These are phyloP conservation scores for Drosophila lutescens DNA, from an alignment of 2,888 invertebrate genomes.

Conservation along the genomic window DNA sequence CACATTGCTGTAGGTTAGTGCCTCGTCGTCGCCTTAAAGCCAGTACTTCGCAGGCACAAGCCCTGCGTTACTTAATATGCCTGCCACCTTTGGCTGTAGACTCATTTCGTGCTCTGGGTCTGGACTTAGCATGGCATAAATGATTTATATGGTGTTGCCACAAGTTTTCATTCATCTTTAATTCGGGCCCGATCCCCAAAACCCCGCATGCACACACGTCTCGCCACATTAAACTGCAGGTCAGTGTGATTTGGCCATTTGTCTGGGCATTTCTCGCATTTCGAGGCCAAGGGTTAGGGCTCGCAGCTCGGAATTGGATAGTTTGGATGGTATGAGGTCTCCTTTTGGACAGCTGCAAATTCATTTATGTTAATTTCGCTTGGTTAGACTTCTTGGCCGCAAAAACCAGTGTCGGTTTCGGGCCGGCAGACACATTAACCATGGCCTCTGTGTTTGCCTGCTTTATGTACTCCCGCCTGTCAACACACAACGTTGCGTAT, in stretches of 20 bases:
- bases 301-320: no score
- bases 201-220: constrained; percentile 29
- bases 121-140: constrained; percentile 68
- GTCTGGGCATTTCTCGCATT: constrained; percentile 58
- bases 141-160: constrained; percentile 72
- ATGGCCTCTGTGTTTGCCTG: constrained; percentile 39
- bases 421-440: constrained; percentile 63
- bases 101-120: constrained; percentile 35
- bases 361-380: constrained; percentile 77
- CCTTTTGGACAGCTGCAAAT: constrained; percentile 71
- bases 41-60: constrained; percentile 22
- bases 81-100: constrained; percentile 61
- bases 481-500: constrained; percentile 66
- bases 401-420: constrained; percentile 52
- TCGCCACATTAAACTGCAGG: constrained; percentile 56
- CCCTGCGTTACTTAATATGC: constrained; percentile 70
- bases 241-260: constrained; percentile 73
- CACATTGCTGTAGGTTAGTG: constrained; percentile 77
- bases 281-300: constrained; percentile 26
- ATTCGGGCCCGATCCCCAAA: constrained; percentile 33
- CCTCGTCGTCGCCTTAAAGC: constrained; percentile 60
- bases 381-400: constrained; percentile 67
- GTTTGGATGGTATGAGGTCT: background rate
- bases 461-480: constrained; percentile 50
- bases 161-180: constrained; percentile 71